phyloP scores from a whole-genome alignment of 2,113 vertebrate genomes.

The Campylomormyrus numenius region DNA sequence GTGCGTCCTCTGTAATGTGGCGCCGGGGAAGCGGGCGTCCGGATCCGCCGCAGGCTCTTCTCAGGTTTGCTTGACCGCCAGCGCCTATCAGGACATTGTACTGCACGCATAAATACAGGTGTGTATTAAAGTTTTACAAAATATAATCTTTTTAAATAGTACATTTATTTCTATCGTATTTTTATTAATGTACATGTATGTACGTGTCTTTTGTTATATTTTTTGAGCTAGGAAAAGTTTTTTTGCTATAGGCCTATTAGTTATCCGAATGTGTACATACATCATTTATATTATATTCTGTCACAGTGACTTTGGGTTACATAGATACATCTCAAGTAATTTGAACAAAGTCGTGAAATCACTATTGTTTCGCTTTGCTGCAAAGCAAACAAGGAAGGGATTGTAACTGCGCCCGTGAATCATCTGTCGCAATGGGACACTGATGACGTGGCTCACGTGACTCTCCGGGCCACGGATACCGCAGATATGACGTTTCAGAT shows the following conservation, averaged over 20 bases:
- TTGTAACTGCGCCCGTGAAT: neutral
- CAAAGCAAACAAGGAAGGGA: neutral
- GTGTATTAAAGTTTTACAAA: neutral
- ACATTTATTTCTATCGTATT: neutral
- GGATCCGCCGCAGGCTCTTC: neutral
- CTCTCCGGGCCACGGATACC: neutral
- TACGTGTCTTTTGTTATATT: neutral
- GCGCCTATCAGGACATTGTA: neutral
- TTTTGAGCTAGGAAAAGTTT: neutral
- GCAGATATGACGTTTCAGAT: neutral
- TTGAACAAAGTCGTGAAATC: neutral
- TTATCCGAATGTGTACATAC: neutral
- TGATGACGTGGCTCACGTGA: neutral
- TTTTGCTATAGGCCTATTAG: neutral
- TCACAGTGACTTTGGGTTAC: neutral
- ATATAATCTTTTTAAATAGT: neutral
- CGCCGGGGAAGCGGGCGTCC: neutral
- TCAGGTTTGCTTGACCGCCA: neutral
- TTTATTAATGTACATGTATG: neutral
- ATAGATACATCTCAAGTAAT: neutral
- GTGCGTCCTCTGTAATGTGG: neutral
- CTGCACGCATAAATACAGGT: neutral
- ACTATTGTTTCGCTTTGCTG: neutral
- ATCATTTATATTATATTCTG: neutral
- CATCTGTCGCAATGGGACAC: neutral